These are phyloP conservation scores for Limenitis camilla DNA, from an alignment of 2,888 invertebrate genomes.

Conservation along the genomic window DNA sequence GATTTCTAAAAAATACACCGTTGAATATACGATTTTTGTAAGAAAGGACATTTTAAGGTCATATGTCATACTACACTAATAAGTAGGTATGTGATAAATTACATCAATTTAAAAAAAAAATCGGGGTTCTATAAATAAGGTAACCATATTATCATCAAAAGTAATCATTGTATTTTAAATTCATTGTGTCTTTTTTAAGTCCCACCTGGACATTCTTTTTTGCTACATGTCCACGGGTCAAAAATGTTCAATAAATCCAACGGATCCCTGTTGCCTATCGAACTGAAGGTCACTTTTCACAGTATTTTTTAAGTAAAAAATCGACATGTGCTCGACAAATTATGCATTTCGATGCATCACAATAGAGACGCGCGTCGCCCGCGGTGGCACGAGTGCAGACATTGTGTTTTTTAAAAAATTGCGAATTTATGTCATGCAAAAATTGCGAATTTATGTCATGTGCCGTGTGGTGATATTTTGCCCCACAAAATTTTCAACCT, in stretches of 20 bases:
- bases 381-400: conserved; percentile 52
- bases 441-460: no score
- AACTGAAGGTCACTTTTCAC: conserved; percentile 66
- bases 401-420: conserved; percentile 52
- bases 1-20: conserved; percentile 4
- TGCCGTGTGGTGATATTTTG: conserved; percentile 44
- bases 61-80: no score
- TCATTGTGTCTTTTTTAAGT: conserved; percentile 47
- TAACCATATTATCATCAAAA: conserved; percentile 16
- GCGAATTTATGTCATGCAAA: conserved; percentile 55
- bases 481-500: conserved; percentile 32
- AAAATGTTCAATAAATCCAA: conserved; percentile 62
- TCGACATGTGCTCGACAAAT: conserved; percentile 70
- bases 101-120: no score
- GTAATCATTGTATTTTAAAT: conserved; percentile 25
- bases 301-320: conserved; percentile 47
- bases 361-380: conserved; percentile 44
- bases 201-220: conserved; percentile 63
- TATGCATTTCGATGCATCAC: conserved; percentile 69
- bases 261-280: conserved; percentile 60
- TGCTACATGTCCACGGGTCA: conserved; percentile 63
- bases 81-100: no score
- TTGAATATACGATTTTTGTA: conserved; percentile 4
- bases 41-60: no score
- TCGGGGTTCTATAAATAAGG: conserved; percentile 14